Evolutionary conservation across 2,888 invertebrate genomes (phyloP), one percentile per base, ranked within the genome.

Genomic region (Cantharis flavilabris): DNA sequence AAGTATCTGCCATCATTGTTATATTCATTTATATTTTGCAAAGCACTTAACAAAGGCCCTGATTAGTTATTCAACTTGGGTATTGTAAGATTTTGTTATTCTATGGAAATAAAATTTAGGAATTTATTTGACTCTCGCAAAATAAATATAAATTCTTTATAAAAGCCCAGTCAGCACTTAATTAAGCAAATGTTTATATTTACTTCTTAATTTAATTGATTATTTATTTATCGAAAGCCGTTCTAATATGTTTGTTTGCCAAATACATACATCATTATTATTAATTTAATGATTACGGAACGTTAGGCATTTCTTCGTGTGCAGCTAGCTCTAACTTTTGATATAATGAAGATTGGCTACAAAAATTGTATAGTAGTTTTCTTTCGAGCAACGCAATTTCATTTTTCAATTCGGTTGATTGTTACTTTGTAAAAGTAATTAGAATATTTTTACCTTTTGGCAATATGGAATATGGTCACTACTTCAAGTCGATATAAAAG

Each of bases 401-500:
- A 49, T 49, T 49, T 49, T 49, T 49, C 49, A 49, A 49, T 49
- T 49, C n/a, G 49, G 7, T n/a, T 49, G 49, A 49, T 49, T 49
- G n/a, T 49, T 49, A 49, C 49, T n/a, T 18, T 23, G 13, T 4
- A 23, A 64, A 64, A 64, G 11, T 23, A 20, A 67, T 67, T 67
- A 23, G 20, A 23, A 67, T 26, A 23, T 67, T 23, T 67, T 67
- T 23, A 23, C n/a, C 65, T 14, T 23, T 18, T 23, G 65, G 65
- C 65, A 23, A 23, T 67, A 67, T 67, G 20, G 64, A 64, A 20
- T 20, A 64, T 49, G 65, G 65, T 7, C 73, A 72, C 28, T 63
- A 70, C 67, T 70, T 76, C 49, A 30, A 62, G 10, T 72, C 72
- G 72, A 72, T 69, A 72, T 72, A 79, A 80, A 79, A 79, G 77